Conservation (phyloP, 2,113 vertebrate genomes). For the Microcebus tavaratra region DNA sequence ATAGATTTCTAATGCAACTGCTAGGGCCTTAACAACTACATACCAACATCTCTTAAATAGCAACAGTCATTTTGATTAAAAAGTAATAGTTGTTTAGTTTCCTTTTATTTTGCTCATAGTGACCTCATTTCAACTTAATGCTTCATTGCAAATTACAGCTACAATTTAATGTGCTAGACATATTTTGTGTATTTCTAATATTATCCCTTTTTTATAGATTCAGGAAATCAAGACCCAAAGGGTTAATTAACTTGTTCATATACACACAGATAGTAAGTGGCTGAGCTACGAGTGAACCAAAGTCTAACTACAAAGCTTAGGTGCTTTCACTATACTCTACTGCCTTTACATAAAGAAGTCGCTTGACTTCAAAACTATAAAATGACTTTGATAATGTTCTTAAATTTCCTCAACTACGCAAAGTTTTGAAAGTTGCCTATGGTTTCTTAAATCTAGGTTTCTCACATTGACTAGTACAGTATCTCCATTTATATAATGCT, state of each 20-base stretch:
- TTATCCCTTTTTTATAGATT: neutral
- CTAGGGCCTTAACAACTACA: neutral
- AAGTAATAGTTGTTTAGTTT: neutral
- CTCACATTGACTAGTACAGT: neutral
- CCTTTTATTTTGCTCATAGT: neutral
- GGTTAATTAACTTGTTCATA: constrained; percentile 20
- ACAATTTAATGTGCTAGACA: neutral
- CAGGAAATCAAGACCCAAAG: neutral
- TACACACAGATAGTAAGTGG: neutral
- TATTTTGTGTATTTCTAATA: neutral
- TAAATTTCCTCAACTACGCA: constrained; percentile 6
- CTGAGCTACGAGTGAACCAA: neutral
- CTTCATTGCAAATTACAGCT: neutral
- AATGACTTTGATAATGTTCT: neutral
- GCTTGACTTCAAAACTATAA: neutral
- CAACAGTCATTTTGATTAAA: neutral
- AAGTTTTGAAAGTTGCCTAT: neutral
- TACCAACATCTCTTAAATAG: neutral
- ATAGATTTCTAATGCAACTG: neutral
- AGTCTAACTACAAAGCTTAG: neutral
- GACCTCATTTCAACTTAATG: neutral
- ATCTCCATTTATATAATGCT: neutral
- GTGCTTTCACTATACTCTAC: neutral
- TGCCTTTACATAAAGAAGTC: neutral
- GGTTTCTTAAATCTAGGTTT: neutral